phyloP scores from a whole-genome alignment of 2,888 invertebrate species.

The Eupithecia tripunctaria region DNA sequence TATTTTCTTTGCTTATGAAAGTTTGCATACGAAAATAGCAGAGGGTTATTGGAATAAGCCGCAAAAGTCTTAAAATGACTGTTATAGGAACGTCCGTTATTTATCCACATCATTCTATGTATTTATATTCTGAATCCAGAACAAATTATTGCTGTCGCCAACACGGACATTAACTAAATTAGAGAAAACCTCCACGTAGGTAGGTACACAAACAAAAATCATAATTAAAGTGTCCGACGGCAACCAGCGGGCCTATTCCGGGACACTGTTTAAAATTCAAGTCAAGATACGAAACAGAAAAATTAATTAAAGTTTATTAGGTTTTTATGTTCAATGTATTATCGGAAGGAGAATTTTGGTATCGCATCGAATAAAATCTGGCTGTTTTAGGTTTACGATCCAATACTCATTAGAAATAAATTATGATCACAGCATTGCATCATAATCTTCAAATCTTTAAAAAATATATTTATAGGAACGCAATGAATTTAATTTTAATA shows the following conservation, averaged over 20 bases:
- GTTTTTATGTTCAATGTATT: not conserved
- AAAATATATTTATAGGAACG: no score
- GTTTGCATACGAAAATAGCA: no score
- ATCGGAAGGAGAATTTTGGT: no score
- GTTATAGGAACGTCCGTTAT: no score
- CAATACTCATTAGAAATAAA: no score
- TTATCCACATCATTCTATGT: not conserved
- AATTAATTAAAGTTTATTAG: not conserved
- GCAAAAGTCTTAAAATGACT: not conserved
- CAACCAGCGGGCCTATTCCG: slow-evolving; percentile 10
- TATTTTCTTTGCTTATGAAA: no score
- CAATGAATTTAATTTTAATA: no score
- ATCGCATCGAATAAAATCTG: no score
- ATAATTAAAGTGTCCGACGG: slow-evolving; percentile 31
- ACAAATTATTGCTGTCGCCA: slow-evolving; percentile 7
- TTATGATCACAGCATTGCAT: no score
- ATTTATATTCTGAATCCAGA: slow-evolving; percentile 3
- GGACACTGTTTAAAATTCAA: not conserved
- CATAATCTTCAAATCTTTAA: no score
- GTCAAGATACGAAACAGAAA: not conserved
- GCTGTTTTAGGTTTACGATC: no score
- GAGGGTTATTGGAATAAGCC: no score
- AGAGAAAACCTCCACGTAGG: slow-evolving; percentile 17
- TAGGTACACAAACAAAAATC: slow-evolving; percentile 30
- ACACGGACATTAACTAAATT: slow-evolving; percentile 19